These are phyloP conservation scores for Apostichopus californicus DNA, from an alignment of 35 echinoderm and acorn worm genomes.

Conservation along the genomic window DNA sequence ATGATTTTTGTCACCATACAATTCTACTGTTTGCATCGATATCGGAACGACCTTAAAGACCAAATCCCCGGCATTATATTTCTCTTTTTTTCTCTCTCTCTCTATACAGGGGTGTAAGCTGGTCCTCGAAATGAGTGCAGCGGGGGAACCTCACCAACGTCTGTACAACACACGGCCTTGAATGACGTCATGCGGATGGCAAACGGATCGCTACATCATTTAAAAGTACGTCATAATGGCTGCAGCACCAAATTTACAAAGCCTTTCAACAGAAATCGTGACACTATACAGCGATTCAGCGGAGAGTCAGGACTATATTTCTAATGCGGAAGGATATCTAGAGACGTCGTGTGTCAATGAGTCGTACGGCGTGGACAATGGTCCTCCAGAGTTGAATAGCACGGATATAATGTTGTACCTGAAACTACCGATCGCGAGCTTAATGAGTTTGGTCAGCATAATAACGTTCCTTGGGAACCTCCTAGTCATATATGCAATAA, in stretches of 20 bases:
- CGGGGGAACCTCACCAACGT: background rate
- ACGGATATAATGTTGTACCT: constrained; percentile 13
- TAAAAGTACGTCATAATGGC: background rate
- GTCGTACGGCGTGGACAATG: too few species aligned
- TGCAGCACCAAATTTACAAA: background rate
- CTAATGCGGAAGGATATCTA: background rate
- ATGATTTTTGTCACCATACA: too few species aligned
- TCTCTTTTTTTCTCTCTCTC: background rate
- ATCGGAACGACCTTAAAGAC: too few species aligned
- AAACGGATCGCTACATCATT: background rate
- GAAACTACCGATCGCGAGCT: constrained; percentile 73
- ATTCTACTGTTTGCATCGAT: too few species aligned
- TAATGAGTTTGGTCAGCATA: constrained; percentile 78
- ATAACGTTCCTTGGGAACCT: constrained; percentile 88
- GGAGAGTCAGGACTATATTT: background rate
- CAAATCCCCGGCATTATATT: too few species aligned
- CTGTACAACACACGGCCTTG: background rate
- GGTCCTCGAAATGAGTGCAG: background rate
- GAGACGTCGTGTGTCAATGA: background rate
- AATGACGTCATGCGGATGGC: background rate
- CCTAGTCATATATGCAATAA: constrained; percentile 90
- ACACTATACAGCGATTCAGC: background rate
- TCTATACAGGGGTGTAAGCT: background rate
- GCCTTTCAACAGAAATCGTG: background rate
- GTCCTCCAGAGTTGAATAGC: background rate